These are phyloP conservation scores for Nomada ferruginata DNA, from an alignment of 2,888 invertebrate genomes.

Conservation along the genomic window DNA sequence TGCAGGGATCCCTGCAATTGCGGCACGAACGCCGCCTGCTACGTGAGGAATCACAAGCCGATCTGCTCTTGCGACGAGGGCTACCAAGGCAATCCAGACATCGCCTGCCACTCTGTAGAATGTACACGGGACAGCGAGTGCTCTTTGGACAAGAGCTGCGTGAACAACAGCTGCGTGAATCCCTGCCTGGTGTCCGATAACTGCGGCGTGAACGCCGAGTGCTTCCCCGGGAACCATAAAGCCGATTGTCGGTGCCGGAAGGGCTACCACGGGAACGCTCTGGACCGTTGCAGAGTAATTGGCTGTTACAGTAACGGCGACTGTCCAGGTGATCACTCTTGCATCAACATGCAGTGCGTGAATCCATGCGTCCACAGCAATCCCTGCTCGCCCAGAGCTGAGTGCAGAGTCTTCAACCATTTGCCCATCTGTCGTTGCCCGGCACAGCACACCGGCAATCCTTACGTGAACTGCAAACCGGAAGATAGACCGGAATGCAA, in stretches of 20 bases:
- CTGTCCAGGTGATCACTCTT: slow-evolving; percentile 93
- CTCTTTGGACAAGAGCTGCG: slow-evolving; percentile 92
- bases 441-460: slow-evolving; percentile 90
- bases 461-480: slow-evolving; percentile 92
- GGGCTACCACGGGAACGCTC: slow-evolving; percentile 92
- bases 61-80: slow-evolving; percentile 94
- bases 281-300: slow-evolving; percentile 90
- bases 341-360: slow-evolving; percentile 93
- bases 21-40: slow-evolving; percentile 93
- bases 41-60: slow-evolving; percentile 92
- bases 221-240: slow-evolving; percentile 89
- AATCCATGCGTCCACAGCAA: slow-evolving; percentile 92
- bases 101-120: slow-evolving; percentile 91
- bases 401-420: slow-evolving; percentile 93
- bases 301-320: slow-evolving; percentile 95
- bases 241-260: slow-evolving; percentile 92
- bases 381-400: slow-evolving; percentile 91
- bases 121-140: slow-evolving; percentile 94
- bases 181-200: slow-evolving; percentile 93
- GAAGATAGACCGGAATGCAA: slow-evolving; percentile 91
- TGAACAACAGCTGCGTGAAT: slow-evolving; percentile 93
- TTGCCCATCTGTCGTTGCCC: slow-evolving; percentile 94
- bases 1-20: slow-evolving; percentile 96
- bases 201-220: slow-evolving; percentile 93
- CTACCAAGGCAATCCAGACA: slow-evolving; percentile 94